A percentile compares a stretch with the other conserved stretches of the same genome.
Conservation (phyloP, 1,140 invertebrate species). For the Magallana angulata region DNA sequence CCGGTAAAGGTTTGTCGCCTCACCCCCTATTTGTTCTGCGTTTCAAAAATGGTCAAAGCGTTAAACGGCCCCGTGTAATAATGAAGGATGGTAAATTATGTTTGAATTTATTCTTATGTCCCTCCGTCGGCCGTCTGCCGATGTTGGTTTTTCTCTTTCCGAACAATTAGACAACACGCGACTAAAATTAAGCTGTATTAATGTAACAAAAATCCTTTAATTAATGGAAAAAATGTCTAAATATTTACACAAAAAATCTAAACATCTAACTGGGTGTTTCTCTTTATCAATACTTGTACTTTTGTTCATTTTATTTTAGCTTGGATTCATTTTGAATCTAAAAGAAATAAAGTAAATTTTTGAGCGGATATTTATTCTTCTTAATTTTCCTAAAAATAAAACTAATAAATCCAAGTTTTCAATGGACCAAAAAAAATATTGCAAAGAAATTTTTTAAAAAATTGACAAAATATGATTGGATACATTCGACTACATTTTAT, state of each 20-base stretch:
- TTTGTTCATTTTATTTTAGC: too few relatives aligned
- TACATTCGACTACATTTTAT: too few relatives aligned
- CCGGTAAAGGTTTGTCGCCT: background rate
- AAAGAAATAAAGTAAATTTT: too few relatives aligned
- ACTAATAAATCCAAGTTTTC: too few relatives aligned
- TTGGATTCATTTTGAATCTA: too few relatives aligned
- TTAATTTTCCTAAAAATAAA: too few relatives aligned
- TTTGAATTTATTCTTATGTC: slow-evolving; percentile 25
- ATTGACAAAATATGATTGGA: too few relatives aligned
- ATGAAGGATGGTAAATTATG: slow-evolving; percentile 20
- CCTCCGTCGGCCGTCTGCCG: background rate
- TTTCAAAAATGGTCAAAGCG: slow-evolving; percentile 20
- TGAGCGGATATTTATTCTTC: too few relatives aligned
- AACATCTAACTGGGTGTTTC: too few relatives aligned
- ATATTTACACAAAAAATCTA: slow-evolving; percentile 3
- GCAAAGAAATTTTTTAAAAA: too few relatives aligned
- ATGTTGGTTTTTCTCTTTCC: background rate
- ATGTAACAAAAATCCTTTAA: slow-evolving; percentile 2
- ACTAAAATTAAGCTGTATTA: background rate
- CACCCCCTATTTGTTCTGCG: slow-evolving; percentile 9
- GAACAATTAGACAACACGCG: slow-evolving; percentile 24
- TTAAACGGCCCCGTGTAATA: background rate
- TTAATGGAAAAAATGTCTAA: background rate
- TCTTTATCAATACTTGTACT: too few relatives aligned
- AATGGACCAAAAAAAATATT: too few relatives aligned